These are phyloP conservation scores for Furcula furcula DNA, from an alignment of 2,888 invertebrate genomes.

Conservation along the genomic window DNA sequence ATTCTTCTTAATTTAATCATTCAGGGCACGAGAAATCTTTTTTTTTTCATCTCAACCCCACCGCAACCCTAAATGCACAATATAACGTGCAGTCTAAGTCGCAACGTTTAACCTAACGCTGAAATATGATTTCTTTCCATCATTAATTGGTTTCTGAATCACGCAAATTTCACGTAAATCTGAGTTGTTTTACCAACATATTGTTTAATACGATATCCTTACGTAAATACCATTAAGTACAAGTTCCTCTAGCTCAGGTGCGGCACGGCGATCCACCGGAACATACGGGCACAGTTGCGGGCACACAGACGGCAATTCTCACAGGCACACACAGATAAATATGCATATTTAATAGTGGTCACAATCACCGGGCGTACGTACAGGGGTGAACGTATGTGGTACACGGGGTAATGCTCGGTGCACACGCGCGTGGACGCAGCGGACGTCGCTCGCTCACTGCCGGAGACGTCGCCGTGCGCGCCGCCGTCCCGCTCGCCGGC, in stretches of 20 bases:
- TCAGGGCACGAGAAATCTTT: no score
- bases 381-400: constrained; percentile 16
- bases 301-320: constrained; percentile 49
- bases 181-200: constrained; percentile 30
- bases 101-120: constrained; percentile 8
- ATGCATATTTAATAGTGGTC: constrained; percentile 31
- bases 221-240: constrained; percentile 27
- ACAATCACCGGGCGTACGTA: constrained; percentile 40
- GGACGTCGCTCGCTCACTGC: constrained; percentile 52
- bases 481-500: constrained; percentile 21
- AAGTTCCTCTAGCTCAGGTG: constrained; percentile 17
- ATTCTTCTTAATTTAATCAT: no score
- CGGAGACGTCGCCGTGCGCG: constrained; percentile 53
- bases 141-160: constrained; percentile 36
- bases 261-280: constrained; percentile 8
- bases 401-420: constrained; percentile 9
- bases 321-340: constrained; percentile 37
- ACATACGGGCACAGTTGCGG: constrained; percentile 6
- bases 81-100: background rate
- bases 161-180: constrained; percentile 33
- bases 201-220: constrained; percentile 30
- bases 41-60: background rate
- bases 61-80: constrained; percentile 15
- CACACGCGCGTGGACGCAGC: constrained; percentile 31
- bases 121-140: constrained; percentile 21